Base-by-base conservation (phyloP, 2,113 vertebrate genomes). In the Upupa epops region DNA sequence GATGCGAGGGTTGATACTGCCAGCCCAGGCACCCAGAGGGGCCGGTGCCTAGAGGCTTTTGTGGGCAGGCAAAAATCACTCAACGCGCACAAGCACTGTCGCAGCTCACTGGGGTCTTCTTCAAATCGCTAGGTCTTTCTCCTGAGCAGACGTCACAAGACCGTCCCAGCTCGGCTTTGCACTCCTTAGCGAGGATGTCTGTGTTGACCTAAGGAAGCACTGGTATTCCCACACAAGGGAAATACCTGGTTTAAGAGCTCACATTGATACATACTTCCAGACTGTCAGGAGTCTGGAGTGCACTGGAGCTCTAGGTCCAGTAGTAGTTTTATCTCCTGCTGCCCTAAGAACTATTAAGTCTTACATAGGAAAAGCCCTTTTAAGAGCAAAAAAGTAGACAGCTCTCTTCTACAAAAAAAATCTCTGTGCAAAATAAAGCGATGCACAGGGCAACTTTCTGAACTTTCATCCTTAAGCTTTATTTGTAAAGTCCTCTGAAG, bases 11-110 rank as follows among this genome's bases (percentile, higher is more conserved):
- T 1, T 5, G 6, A 20, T 21, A 36, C 21, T 24, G 31, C 32
- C 10, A 8, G 3, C 10, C 6, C 21, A 48, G 31, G 28, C 56
- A 49, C 75, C 42, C 4, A 4, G 20, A 42, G 45, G n/a, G n/a
- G n/a, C n/a, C n/a, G 45, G 17, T 0, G 1, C 24, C 18, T 0
- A 0, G 9, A 24, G 36, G 32, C 25, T 51, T 25, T 29, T 5
- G 15, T 2, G 36, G 48, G 34, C 22, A 83, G 31, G 21, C 81
- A 31, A 11, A 13, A 7, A 49, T 22, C 34, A n/a, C 56, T 17
- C 5, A 20, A 26, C 32, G 31, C n/a, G 29, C 15, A 16, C 18
- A 58, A 49, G 40, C 51, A 65, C 1, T 0, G 10, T 40, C 40
- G 18, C 36, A 36, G 46, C 24, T 70, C 73, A 49, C 73, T 40